Evolutionary conservation across 2,888 invertebrate species (phyloP).

Genomic region (Orthosia incerta): DNA sequence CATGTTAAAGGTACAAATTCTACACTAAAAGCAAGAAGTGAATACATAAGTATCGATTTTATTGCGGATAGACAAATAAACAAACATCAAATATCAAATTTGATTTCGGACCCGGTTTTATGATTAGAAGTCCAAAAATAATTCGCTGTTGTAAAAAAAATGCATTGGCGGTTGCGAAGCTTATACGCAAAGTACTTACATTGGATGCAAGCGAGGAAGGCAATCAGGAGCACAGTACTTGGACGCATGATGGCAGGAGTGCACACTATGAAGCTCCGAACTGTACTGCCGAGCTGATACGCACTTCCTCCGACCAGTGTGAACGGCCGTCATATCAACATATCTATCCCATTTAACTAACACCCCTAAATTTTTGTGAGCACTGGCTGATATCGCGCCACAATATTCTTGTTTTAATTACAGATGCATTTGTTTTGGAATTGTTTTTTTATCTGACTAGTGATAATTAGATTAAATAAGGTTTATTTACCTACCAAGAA

Average conservation of each 20-base stretch:
- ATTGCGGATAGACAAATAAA: not conserved
- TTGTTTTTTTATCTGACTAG: not conserved
- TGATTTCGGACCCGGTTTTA: not conserved
- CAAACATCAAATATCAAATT: too few species aligned
- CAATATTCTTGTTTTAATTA: slow-evolving; percentile 41
- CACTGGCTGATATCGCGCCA: slow-evolving; percentile 56
- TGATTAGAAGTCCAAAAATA: slow-evolving; percentile 14
- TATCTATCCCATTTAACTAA: slow-evolving; percentile 73
- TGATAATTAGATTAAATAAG: not conserved
- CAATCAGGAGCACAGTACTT: slow-evolving; percentile 59
- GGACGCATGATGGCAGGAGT: slow-evolving; percentile 61
- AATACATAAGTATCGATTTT: not conserved
- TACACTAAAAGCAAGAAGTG: not conserved
- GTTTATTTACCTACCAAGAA: too few species aligned
- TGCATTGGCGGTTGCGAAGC: slow-evolving; percentile 38
- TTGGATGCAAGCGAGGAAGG: slow-evolving; percentile 68
- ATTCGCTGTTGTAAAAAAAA: slow-evolving; percentile 51
- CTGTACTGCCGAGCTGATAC: slow-evolving; percentile 73
- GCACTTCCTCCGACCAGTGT: slow-evolving; percentile 79
- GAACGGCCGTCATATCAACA: slow-evolving; percentile 82
- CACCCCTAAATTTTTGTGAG: slow-evolving; percentile 72
- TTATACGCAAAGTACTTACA: slow-evolving; percentile 70
- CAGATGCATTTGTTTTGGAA: not conserved
- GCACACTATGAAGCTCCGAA: slow-evolving; percentile 64
- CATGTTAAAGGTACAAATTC: slow-evolving; percentile 13